These are phyloP conservation scores for Cyprinodon tularosa DNA, from an alignment of 2,113 vertebrate species.

Conservation along the genomic window DNA sequence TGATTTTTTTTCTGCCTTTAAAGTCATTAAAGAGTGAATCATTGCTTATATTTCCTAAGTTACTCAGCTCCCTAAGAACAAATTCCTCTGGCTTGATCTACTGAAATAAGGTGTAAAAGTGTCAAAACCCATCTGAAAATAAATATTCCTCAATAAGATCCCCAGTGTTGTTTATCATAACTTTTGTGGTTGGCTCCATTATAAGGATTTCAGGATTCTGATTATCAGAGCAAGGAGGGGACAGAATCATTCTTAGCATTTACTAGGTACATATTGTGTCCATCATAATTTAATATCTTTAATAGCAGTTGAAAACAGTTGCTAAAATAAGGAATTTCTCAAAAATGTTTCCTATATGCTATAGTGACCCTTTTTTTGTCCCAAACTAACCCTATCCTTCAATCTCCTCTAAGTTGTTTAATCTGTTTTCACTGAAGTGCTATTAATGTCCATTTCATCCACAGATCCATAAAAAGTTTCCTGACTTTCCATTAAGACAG, in stretches of 20 bases:
- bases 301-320: background rate
- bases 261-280: background rate
- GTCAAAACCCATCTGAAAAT: conserved; percentile 1
- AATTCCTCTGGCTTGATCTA: conserved; percentile 1
- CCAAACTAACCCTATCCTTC: background rate
- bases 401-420: background rate
- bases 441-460: too few species aligned
- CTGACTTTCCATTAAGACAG: too few species aligned
- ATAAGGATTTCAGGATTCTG: background rate
- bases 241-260: background rate
- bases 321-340: background rate
- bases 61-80: background rate
- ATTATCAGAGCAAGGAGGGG: conserved; percentile 1
- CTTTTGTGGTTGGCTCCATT: conserved; percentile 20
- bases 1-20: background rate
- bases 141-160: conserved; percentile 43
- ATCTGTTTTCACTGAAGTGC: too few species aligned
- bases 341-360: background rate
- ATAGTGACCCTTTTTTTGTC: background rate
- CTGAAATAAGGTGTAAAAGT: conserved; percentile 33
- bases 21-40: background rate
- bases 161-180: conserved; percentile 28
- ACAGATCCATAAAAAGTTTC: background rate
- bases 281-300: background rate
- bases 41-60: background rate